Evolutionary conservation across 1,140 invertebrate genomes (phyloP).

Genomic region (Kradibia gibbosae): DNA sequence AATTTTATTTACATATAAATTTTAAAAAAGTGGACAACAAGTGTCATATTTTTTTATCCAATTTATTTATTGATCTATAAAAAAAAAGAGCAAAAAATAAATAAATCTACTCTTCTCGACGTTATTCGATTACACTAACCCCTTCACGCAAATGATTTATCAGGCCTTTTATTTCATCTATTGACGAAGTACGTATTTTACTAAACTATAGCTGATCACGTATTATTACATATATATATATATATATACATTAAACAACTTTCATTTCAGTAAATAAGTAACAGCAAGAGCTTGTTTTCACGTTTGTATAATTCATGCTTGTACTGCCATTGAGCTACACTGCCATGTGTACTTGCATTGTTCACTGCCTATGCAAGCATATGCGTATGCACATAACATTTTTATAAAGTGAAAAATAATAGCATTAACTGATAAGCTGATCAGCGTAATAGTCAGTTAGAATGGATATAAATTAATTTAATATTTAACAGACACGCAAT

Average conservation of each 20-base stretch:
- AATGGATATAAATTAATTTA: conserved; percentile 9
- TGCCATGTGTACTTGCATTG: too few species aligned
- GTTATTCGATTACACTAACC: background rate
- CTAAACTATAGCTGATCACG: too few species aligned
- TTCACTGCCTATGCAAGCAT: too few species aligned
- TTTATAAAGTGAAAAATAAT: background rate
- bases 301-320: background rate
- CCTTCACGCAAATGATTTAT: background rate
- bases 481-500: background rate
- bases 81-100: background rate
- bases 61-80: too few species aligned
- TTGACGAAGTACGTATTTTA: conserved; percentile 4
- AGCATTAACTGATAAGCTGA: background rate
- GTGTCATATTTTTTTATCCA: too few species aligned
- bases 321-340: background rate
- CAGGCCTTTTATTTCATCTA: background rate
- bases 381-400: too few species aligned
- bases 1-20: too few species aligned
- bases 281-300: background rate
- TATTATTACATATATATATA: too few species aligned
- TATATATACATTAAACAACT: too few species aligned
- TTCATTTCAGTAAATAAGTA: background rate
- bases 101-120: background rate
- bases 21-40: too few species aligned
- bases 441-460: background rate